Base-by-base conservation (phyloP, 2,888 invertebrate genomes). In the Chymomyza fuscimana region DNA sequence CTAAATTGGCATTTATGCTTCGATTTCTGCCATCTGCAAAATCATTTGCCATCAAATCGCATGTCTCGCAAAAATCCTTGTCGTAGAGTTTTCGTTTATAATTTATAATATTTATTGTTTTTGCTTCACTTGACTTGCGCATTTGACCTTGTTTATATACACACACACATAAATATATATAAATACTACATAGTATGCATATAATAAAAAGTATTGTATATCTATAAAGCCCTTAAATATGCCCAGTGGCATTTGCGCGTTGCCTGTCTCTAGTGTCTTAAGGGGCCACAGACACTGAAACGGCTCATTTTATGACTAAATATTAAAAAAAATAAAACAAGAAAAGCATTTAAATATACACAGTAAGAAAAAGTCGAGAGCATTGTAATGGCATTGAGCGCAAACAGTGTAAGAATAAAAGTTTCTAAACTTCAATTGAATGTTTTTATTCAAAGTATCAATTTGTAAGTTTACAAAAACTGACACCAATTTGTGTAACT, bases 11-110 rank as follows among this genome's bases (percentile, higher is more conserved):
- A 69, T 71, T 77, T 77, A 77, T 77, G 77, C 77, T 77, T 69
- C 65, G 73, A 76, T 76, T 77, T 77, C 12, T 50, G 52, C 19
- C 40, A 15, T 2, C 15, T 52, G 22, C 46, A 74, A 87, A 87
- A 85, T 77, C 77, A 83, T 85, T 87, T 80, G 76, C 87, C 82
- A 87, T 79, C 77, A 75, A 87, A 84, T 84, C 81, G 82, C 82
- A 82, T 82, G 82, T 82, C 82, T 69, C 29, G 59, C 62, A 65
- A 61, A 77, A 73, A 77, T 86, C 79, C 88, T 87, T 87, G 88
- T 86, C 83, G 88, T 84, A 83, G 76, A 86, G 86, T 87, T 84
- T 87, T 87, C 83, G 81, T 86, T 84, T 84, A 84, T 84, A 84
- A 84, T 84, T 84, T 84, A 84, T 87, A 84, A 83, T 86, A 79